A percentile compares a stretch with the other conserved stretches of the same genome.
Evolutionary conservation across 1,140 invertebrate species (phyloP).

Genomic region (Drosophila pectinifera): DNA sequence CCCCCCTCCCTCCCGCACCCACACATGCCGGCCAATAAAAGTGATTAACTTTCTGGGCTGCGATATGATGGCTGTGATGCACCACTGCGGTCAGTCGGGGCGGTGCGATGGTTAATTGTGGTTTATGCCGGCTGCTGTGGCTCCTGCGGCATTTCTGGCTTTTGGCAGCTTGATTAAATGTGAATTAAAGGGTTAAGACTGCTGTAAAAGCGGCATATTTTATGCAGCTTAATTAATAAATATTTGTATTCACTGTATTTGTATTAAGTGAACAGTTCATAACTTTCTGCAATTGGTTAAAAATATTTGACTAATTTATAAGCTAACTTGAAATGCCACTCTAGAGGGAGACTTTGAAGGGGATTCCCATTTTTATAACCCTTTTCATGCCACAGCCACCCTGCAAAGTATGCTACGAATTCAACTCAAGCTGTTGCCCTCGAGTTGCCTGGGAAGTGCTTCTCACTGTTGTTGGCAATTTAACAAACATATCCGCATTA

Average conservation of each 20-base stretch:
- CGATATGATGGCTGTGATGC: constrained; percentile 34
- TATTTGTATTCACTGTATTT: neutral
- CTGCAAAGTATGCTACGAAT: constrained; percentile 47
- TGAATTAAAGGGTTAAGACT: constrained; percentile 21
- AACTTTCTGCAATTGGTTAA: too few relatives aligned
- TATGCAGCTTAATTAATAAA: constrained; percentile 6
- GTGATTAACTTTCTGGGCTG: constrained; percentile 68
- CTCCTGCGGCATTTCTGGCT: constrained; percentile 29
- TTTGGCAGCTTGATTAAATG: constrained; percentile 39
- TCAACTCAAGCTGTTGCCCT: constrained; percentile 34
- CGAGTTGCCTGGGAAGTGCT: constrained; percentile 18
- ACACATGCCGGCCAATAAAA: constrained; percentile 44
- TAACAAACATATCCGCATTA: constrained; percentile 84
- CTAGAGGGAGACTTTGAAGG: neutral
- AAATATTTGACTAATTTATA: neutral
- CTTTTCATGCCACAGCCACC: constrained; percentile 20
- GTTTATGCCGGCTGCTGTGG: constrained; percentile 39
- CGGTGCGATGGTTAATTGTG: constrained; percentile 67
- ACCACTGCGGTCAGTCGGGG: constrained; percentile 40
- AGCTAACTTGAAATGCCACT: neutral
- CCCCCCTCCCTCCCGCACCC: neutral
- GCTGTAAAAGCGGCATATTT: neutral
- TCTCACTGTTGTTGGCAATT: constrained; percentile 71
- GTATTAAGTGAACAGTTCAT: too few relatives aligned
- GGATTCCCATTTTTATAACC: constrained; percentile 2